These are phyloP conservation scores for Poicephalus gulielmi DNA, from an alignment of 2,113 vertebrate genomes.

Conservation along the genomic window DNA sequence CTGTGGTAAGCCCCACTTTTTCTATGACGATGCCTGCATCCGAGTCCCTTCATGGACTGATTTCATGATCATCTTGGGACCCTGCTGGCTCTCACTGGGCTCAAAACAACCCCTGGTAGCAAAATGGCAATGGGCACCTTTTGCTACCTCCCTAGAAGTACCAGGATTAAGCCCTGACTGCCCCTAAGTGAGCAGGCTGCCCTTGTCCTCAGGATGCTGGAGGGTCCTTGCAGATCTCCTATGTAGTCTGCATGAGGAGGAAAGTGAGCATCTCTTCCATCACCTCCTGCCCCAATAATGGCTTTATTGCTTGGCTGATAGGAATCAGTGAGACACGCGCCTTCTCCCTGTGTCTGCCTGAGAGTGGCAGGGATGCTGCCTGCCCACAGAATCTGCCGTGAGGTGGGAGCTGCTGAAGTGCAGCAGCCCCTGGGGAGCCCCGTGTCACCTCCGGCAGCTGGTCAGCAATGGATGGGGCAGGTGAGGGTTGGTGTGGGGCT, in stretches of 20 bases:
- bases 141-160: not conserved
- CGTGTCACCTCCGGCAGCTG: rapidly evolving
- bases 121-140: not conserved
- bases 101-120: not conserved
- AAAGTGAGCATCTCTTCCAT: not conserved
- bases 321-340: not conserved
- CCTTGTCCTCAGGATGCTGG: not conserved
- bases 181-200: rapidly evolving
- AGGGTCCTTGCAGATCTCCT: not conserved
- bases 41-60: not conserved
- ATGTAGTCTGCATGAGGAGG: not conserved
- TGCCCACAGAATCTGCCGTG: not conserved
- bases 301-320: conserved; percentile 50
- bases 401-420: not conserved
- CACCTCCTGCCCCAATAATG: conserved; percentile 11
- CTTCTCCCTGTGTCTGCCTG: not conserved
- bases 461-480: not conserved
- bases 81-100: not conserved
- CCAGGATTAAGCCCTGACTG: not conserved
- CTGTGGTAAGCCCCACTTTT: not conserved
- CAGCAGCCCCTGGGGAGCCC: not conserved
- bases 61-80: not conserved
- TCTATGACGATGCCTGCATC: not conserved
- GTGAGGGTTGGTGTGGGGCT: rapidly evolving
- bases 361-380: not conserved